Evolutionary conservation across 2,113 vertebrate genomes (phyloP).

Genomic region (Chionodraco myersi): DNA sequence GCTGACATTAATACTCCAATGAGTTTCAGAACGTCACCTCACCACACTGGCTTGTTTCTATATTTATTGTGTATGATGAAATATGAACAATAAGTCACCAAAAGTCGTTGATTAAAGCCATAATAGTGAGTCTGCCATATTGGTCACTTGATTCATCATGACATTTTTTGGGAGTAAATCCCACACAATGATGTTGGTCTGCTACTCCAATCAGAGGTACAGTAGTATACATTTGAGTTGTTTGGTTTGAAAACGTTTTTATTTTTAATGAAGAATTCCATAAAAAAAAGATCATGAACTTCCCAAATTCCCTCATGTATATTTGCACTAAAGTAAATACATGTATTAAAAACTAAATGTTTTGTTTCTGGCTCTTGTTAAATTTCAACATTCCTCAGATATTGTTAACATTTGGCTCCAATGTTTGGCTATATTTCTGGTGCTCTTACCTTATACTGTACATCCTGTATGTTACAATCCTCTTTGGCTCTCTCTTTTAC

Average conservation of each 20-base stretch:
- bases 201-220: slow-evolving; percentile 8
- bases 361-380: slow-evolving; percentile 9
- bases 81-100: neutral
- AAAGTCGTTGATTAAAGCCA: neutral
- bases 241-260: neutral
- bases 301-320: slow-evolving; percentile 11
- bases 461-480: slow-evolving; percentile 20
- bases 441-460: slow-evolving; percentile 9
- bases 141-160: neutral
- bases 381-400: slow-evolving; percentile 2
- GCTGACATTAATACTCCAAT: slow-evolving; percentile 39
- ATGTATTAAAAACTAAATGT: neutral
- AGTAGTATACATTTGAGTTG: neutral
- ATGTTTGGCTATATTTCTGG: slow-evolving; percentile 21
- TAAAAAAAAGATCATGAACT: slow-evolving; percentile 23
- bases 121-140: neutral
- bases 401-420: slow-evolving; percentile 31
- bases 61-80: neutral
- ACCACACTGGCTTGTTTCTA: neutral
- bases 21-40: neutral
- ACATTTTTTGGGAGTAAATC: slow-evolving; percentile 18
- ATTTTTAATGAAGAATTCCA: neutral
- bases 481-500: slow-evolving; percentile 25
- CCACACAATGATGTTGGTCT: slow-evolving; percentile 1
- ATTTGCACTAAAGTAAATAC: slow-evolving; percentile 11